Evolutionary conservation across 2,888 invertebrate genomes (phyloP), one percentile per base, ranked within the genome.

Genomic region (Phania funesta): DNA sequence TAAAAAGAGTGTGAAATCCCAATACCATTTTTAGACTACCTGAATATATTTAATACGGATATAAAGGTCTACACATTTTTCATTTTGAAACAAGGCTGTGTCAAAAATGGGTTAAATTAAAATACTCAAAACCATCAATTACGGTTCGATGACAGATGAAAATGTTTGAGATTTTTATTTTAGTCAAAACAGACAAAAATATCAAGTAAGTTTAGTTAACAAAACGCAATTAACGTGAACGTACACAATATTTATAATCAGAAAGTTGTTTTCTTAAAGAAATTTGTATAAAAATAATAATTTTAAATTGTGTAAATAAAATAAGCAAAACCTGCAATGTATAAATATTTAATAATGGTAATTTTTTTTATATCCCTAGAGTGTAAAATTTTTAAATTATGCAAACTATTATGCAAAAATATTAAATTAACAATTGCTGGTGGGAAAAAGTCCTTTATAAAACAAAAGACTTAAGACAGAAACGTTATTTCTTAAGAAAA

Each of bases 181-280:
- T 70, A 82, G 74, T 65, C 35, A 74, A 82, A 78, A 74, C 76
- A 65, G 56, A 70, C 35, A 65, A 74, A 78, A 65, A 38, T 58
- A 46, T 58, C 38, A 50, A 78, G 56, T 50, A 65, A 56, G 44
- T 78, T 82, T 82, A 82, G 82, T 82, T 68, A 60, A 78, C 58
- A 58, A 70, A 78, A 70, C 78, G 78, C 78, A 78, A 70, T 70
- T 65, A 70, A 78, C 78, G 82, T 68, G 64, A 74, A 60, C 78
- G 78, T 78, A 77, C 80, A 65, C 16, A 52, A 60, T 22, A 22
- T 60, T n/a, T 32, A 32, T 16, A 70, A 41, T 20, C 20, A 13
- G 20, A n/a, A 79, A 68, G 8, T 22, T 35, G 41, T n/a, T n/a
- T n/a, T n/a, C n/a, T n/a, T n/a, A 41, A 24, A 67, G 38, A 58